Conservation (phyloP, 1,140 invertebrate genomes). For the Paralvinella palmiformis region DNA sequence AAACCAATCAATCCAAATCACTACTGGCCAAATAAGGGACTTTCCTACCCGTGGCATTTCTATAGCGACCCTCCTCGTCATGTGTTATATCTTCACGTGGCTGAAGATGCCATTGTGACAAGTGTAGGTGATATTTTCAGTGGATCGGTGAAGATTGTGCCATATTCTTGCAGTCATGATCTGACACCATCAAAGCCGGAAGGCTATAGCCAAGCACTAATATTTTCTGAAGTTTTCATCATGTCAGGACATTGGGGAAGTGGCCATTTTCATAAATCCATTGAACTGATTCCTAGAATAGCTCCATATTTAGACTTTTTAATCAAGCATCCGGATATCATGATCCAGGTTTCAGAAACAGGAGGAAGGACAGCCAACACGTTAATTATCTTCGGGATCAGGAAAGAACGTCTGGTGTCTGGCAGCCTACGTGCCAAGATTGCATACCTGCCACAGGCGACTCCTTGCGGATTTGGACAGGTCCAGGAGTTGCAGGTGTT, state of each 20-base stretch:
- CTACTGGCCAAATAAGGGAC: slow-evolving; percentile 21
- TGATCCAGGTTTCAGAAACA: slow-evolving; percentile 14
- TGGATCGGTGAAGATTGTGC: slow-evolving; percentile 14
- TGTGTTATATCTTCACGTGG: slow-evolving; percentile 12
- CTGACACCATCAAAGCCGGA: slow-evolving; percentile 11
- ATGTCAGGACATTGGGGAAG: slow-evolving; percentile 18
- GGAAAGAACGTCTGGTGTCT: not conserved
- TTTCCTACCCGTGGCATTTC: slow-evolving; percentile 15
- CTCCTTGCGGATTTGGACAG: slow-evolving; percentile 9
- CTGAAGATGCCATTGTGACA: slow-evolving; percentile 15
- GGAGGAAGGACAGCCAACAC: not conserved
- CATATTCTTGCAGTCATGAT: slow-evolving; percentile 19
- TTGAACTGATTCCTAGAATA: slow-evolving; percentile 17
- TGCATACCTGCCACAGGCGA: slow-evolving; percentile 5
- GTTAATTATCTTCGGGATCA: slow-evolving; percentile 9
- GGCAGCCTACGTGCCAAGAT: slow-evolving; percentile 2
- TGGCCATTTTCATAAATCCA: slow-evolving; percentile 15
- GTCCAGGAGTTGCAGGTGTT: slow-evolving; percentile 14
- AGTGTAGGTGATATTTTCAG: slow-evolving; percentile 15
- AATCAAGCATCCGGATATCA: not conserved
- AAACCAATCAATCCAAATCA: slow-evolving; percentile 19
- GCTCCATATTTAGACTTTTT: slow-evolving; percentile 19
- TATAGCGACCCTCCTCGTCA: slow-evolving; percentile 3
- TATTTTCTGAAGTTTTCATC: slow-evolving; percentile 19
- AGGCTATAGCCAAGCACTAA: slow-evolving; percentile 1